These are phyloP conservation scores for Mythimna loreyi DNA, from an alignment of 2,888 invertebrate species.

Conservation along the genomic window DNA sequence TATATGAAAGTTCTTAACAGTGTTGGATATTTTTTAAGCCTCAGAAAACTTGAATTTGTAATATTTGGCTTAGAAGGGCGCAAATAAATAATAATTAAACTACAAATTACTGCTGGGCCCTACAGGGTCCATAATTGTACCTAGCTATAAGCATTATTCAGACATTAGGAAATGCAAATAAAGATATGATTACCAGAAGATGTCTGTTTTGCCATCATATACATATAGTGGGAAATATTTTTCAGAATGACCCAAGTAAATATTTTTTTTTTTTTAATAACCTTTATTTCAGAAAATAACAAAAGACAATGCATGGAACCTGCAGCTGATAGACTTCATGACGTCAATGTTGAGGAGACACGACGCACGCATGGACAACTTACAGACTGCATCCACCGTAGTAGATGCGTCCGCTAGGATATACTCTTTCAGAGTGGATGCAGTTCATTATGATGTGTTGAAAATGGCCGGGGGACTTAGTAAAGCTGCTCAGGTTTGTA, in stretches of 20 bases:
- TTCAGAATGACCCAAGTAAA: background rate
- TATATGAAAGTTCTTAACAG: background rate
- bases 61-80: too few species aligned
- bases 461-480: conserved; percentile 94
- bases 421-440: conserved; percentile 96
- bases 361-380: conserved; percentile 93
- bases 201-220: too few species aligned
- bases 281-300: conserved; percentile 94
- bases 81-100: too few species aligned
- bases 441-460: conserved; percentile 94
- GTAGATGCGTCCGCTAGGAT: conserved; percentile 97
- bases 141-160: too few species aligned
- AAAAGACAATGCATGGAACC: conserved; percentile 96
- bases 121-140: too few species aligned
- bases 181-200: too few species aligned
- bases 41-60: background rate
- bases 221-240: too few species aligned
- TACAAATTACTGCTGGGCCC: too few species aligned
- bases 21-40: background rate
- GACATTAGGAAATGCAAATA: too few species aligned
- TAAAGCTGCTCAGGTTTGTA: conserved; percentile 86
- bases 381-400: conserved; percentile 96
- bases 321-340: conserved; percentile 97
- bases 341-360: conserved; percentile 93
- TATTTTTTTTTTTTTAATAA: too few species aligned